Base-by-base conservation (phyloP, 2,113 vertebrate genomes). In the Cettia cetti region DNA sequence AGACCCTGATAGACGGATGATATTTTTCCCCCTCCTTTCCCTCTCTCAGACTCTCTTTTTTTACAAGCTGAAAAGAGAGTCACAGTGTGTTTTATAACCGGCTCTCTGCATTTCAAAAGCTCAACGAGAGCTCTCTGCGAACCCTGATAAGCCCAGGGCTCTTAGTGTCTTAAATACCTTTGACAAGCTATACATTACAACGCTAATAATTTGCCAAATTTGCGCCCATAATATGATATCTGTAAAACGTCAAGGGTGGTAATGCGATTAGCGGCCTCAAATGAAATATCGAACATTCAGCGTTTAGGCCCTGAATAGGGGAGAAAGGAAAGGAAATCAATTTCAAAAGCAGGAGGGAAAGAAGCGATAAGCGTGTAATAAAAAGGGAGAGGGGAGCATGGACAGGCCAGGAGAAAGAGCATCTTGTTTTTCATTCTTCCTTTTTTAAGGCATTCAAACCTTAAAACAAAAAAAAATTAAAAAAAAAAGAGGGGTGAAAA, bases 251-350 rank as follows among this genome's bases (percentile, higher is more conserved):
- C 98, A 98, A 98, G 98, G 97, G 97, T 98, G 97, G 98, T 99
- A 99, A 99, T 98, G 98, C 98, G 98, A 99, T 99, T 99, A 99
- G 98, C 97, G 97, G 97, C 98, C 98, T 98, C 98, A 98, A 98
- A 98, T 99, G 98, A 98, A 99, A 99, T 98, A 99, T 98, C 98
- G 98, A 99, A 98, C 98, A 98, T 98, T 98, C 98, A 98, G 97
- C 97, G 97, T 98, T 98, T 98, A 98, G 98, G 98, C 98, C 95
- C 97, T 98, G 98, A 98, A 98, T 98, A 98, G 98, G 96, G 97
- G 97, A 98, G 98, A 98, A 98, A 98, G 98, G 98, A 98, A 98
- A 98, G 98, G 98, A 98, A 98, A 98, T 98, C 98, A 98, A 98
- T 98, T 98, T 98, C 98, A 98, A 98, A 98, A 98, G 98, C 97